phyloP scores from a whole-genome alignment of 2,888 invertebrate genomes.

The Platycheirus albimanus region DNA sequence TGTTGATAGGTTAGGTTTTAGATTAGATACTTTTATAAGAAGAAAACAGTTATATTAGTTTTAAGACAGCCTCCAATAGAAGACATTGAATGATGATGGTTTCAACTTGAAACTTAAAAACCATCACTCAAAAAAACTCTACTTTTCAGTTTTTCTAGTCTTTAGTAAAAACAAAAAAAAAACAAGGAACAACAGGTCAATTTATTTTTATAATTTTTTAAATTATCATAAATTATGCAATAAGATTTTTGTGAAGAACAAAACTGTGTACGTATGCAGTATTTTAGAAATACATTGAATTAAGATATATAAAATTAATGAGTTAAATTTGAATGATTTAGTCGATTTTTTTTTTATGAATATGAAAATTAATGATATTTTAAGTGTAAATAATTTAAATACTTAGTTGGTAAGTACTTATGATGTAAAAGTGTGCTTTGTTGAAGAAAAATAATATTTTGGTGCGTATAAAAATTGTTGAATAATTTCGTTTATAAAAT shows the following conservation, averaged over 20 bases:
- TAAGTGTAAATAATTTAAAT: conserved; percentile 29
- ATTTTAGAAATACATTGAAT: conserved; percentile 60
- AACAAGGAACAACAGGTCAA: conserved; percentile 15
- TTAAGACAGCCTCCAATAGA: conserved; percentile 12
- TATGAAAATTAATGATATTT: conserved; percentile 20
- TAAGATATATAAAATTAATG: conserved; percentile 42
- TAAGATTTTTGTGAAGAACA: conserved; percentile 30
- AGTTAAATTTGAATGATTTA: conserved; percentile 20
- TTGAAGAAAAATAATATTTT: neutral
- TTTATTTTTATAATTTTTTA: conserved; percentile 5
- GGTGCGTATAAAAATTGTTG: conserved; percentile 11
- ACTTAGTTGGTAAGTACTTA: conserved; percentile 31
- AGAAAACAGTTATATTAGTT: conserved; percentile 20
- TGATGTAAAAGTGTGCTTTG: conserved; percentile 4
- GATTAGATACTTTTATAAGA: neutral
- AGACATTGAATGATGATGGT: neutral
- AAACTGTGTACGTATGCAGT: conserved; percentile 55
- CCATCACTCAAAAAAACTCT: conserved; percentile 19
- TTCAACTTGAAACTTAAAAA: too few species aligned
- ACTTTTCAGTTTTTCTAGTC: conserved; percentile 29
- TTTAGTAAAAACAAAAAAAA: neutral
- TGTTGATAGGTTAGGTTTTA: conserved; percentile 36
- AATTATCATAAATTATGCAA: too few species aligned
- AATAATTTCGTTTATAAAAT: neutral
- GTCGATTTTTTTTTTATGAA: neutral